These are phyloP conservation scores for Prunella strophiata DNA, from an alignment of 2,797 vertebrate genomes.

Conservation along the genomic window DNA sequence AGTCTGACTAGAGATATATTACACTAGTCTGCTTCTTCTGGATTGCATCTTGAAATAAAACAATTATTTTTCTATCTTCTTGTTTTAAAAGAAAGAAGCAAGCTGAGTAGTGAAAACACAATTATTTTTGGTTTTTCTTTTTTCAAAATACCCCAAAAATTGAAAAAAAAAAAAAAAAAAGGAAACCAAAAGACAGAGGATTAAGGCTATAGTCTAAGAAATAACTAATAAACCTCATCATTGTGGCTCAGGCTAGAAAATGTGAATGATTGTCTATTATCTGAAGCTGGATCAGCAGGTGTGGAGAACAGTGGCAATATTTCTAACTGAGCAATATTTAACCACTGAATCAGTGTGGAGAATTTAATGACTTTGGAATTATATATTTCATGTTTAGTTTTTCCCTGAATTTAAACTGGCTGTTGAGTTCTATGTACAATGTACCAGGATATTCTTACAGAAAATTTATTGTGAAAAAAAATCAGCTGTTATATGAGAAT, in stretches of 20 bases:
- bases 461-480: background rate
- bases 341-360: background rate
- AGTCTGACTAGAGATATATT: background rate
- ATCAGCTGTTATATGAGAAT: background rate
- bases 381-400: background rate
- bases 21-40: background rate
- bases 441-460: background rate
- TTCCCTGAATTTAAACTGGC: background rate
- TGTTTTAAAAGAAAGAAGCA: background rate
- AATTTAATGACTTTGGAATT: background rate
- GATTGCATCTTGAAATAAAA: background rate
- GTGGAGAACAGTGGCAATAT: background rate
- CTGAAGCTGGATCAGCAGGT: background rate
- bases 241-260: background rate
- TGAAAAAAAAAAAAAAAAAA: too few relatives aligned
- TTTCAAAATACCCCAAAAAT: fast-evolving
- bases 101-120: background rate
- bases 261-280: background rate
- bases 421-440: background rate
- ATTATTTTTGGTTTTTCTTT: background rate
- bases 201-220: background rate
- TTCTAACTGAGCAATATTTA: background rate
- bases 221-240: background rate
- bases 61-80: background rate
- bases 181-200: background rate